Conservation (phyloP, 2,113 vertebrate species). For the Heteronetta atricapilla region DNA sequence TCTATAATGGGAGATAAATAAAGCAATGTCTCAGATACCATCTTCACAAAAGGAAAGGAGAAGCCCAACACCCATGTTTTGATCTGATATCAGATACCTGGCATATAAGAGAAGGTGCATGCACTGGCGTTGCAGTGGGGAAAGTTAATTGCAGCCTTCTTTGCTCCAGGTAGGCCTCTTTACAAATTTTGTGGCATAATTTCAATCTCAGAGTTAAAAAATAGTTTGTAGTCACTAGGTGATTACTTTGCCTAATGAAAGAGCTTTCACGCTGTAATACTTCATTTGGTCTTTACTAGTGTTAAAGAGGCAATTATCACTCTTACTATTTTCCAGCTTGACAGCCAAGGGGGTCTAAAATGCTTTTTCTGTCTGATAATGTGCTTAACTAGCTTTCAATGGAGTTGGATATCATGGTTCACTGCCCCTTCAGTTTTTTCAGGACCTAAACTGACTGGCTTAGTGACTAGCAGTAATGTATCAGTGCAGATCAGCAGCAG, state of each 20-base stretch:
- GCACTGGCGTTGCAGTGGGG: not conserved
- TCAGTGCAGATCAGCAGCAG: conserved; percentile 32
- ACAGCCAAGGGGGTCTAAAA: not conserved
- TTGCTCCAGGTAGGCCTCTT: not conserved
- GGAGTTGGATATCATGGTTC: conserved; percentile 34
- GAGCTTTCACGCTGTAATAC: not conserved
- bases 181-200: not conserved
- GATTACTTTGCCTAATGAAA: not conserved
- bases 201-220: not conserved
- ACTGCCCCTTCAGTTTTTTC: conserved; percentile 15
- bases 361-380: conserved; percentile 7
- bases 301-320: not conserved
- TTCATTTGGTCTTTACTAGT: not conserved
- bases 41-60: not conserved
- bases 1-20: not conserved
- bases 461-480: conserved; percentile 5
- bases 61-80: not conserved
- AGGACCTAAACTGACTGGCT: conserved; percentile 3
- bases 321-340: not conserved
- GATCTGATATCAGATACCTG: not conserved
- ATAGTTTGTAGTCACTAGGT: not conserved
- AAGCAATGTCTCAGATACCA: not conserved
- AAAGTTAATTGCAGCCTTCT: not conserved
- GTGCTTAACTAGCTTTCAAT: conserved; percentile 16
- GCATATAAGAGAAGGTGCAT: not conserved